Conservation (phyloP, 2,888 invertebrate species). For the Archips xylosteana region DNA sequence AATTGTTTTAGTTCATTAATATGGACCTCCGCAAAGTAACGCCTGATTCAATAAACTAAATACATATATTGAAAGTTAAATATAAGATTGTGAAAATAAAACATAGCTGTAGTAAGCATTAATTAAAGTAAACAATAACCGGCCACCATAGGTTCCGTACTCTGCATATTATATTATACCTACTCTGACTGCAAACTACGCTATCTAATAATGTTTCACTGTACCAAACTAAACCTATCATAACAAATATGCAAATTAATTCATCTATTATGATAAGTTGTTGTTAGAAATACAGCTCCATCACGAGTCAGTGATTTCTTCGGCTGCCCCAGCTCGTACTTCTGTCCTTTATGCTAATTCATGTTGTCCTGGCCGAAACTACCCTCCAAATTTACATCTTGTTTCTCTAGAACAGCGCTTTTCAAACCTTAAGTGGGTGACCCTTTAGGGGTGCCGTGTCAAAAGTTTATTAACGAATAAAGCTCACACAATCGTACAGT, state of each 20-base stretch:
- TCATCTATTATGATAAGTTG: constrained; percentile 9
- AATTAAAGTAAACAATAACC: neutral
- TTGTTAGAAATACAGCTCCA: constrained; percentile 17
- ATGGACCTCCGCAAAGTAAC: no score
- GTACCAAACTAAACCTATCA: constrained; percentile 16
- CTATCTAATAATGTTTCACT: neutral
- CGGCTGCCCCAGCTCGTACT: constrained; percentile 4
- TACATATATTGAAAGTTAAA: no score
- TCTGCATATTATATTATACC: neutral
- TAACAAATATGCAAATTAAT: constrained; percentile 13
- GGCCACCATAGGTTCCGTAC: neutral
- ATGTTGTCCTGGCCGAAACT: constrained; percentile 41
- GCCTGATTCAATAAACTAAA: no score
- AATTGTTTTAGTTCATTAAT: no score
- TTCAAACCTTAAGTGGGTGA: neutral
- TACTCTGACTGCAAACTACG: neutral
- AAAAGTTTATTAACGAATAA: neutral
- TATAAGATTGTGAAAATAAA: no score
- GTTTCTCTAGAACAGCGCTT: constrained; percentile 16
- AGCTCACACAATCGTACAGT: no score
- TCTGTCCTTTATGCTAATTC: constrained; percentile 45
- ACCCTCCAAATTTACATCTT: constrained; percentile 36
- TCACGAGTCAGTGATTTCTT: constrained; percentile 41
- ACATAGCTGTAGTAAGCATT: neutral
- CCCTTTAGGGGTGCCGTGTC: neutral